phyloP scores from a whole-genome alignment of 2,113 vertebrate species.

The Proteles cristata region DNA sequence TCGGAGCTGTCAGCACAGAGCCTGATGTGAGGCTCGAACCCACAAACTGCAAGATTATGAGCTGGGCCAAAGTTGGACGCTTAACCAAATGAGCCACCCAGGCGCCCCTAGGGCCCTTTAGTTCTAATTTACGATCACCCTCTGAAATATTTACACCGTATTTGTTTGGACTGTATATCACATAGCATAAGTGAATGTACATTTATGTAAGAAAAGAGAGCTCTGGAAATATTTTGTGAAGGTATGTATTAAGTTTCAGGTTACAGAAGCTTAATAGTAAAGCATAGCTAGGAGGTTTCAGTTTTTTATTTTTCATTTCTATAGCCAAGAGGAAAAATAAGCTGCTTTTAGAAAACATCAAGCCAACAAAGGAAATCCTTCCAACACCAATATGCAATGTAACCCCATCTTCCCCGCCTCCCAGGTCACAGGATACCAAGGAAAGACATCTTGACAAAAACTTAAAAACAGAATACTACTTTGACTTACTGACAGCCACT shows the following conservation, averaged over 20 bases:
- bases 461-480: conserved; percentile 28
- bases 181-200: neutral
- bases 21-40: too few species aligned
- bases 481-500: neutral
- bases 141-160: neutral
- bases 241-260: neutral
- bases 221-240: neutral
- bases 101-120: neutral
- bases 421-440: neutral
- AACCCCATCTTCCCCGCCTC: neutral
- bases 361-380: conserved; percentile 43
- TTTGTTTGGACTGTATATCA: neutral
- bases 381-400: neutral
- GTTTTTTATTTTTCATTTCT: neutral
- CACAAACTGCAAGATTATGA: too few species aligned
- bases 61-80: too few species aligned
- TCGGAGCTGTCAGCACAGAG: too few species aligned
- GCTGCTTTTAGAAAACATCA: conserved; percentile 29
- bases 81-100: too few species aligned
- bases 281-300: neutral
- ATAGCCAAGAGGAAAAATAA: conserved; percentile 40
- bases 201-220: neutral
- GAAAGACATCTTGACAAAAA: neutral
- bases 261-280: neutral
- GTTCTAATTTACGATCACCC: neutral